Evolutionary conservation across 2,797 vertebrate genomes (phyloP).

Genomic region (Eulemur rubriventer): DNA sequence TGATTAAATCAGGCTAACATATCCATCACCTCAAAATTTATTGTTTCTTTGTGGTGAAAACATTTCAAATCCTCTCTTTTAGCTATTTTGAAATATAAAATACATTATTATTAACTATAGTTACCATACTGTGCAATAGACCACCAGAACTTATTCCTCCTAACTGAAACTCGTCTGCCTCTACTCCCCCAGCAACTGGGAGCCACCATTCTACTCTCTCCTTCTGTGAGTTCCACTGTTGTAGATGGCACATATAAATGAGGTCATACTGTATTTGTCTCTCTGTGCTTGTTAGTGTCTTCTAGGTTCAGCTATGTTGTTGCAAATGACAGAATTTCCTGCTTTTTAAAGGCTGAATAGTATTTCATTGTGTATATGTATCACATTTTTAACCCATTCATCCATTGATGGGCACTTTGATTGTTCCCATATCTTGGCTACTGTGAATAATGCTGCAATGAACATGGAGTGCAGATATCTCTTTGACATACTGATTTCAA

Average conservation of each 20-base stretch:
- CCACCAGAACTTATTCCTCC: not conserved
- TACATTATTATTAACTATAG: not conserved
- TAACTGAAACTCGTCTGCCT: not conserved
- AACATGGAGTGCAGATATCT: no score
- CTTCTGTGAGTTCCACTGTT: not conserved
- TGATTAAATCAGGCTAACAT: not conserved
- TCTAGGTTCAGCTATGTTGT: not conserved
- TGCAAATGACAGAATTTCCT: not conserved
- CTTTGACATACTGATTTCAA: no score
- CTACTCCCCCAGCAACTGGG: not conserved
- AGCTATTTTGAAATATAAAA: not conserved
- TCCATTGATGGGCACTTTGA: no score
- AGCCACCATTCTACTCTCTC: not conserved
- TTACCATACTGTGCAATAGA: not conserved
- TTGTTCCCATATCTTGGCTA: no score
- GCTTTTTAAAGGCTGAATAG: no score
- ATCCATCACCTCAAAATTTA: not conserved
- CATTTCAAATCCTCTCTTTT: not conserved
- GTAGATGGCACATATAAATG: not conserved
- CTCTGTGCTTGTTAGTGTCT: not conserved
- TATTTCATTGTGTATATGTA: no score
- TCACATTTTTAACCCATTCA: no score
- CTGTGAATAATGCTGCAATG: no score
- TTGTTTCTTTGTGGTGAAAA: not conserved
- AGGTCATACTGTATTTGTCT: not conserved